A percentile compares a stretch with the other conserved stretches of the same genome.
These are phyloP conservation scores for Arenicola marina DNA, from an alignment of 2,888 invertebrate species.

Conservation along the genomic window DNA sequence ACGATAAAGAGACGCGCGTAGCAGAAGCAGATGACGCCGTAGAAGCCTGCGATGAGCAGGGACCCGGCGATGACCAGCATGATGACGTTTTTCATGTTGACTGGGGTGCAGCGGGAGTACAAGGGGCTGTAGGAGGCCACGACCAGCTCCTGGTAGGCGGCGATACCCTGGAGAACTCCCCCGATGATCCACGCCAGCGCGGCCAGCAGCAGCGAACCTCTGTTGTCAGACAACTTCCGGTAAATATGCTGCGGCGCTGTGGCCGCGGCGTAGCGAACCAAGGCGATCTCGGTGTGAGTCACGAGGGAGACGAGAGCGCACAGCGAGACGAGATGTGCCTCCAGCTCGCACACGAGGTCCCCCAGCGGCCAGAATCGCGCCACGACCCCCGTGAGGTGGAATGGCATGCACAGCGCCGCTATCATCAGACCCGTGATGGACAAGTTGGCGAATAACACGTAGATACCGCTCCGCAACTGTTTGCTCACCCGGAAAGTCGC, in stretches of 20 bases:
- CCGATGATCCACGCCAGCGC: not conserved
- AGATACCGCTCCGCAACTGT: not conserved
- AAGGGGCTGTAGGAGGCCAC: conserved; percentile 1
- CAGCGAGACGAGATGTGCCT: not conserved
- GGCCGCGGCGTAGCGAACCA: not conserved
- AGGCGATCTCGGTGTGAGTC: conserved; percentile 4
- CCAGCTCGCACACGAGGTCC: not conserved
- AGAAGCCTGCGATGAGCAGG: not conserved
- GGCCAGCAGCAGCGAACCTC: not conserved
- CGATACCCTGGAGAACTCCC: not conserved
- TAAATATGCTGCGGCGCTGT: not conserved
- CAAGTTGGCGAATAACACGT: not conserved
- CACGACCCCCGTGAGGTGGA: not conserved
- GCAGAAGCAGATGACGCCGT: conserved; percentile 3
- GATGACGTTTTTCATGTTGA: conserved; percentile 2
- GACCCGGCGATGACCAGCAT: not conserved
- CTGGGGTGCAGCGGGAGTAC: conserved; percentile 6
- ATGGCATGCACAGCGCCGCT: not conserved
- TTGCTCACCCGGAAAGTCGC: not conserved
- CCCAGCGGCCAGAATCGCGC: not conserved
- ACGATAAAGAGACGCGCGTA: conserved; percentile 1
- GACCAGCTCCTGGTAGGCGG: not conserved
- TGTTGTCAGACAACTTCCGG: not conserved
- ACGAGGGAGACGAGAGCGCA: conserved; percentile 7
- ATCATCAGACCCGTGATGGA: not conserved